phyloP scores from a whole-genome alignment of 1,140 invertebrate genomes.

The Drosophila sturtevanti region DNA sequence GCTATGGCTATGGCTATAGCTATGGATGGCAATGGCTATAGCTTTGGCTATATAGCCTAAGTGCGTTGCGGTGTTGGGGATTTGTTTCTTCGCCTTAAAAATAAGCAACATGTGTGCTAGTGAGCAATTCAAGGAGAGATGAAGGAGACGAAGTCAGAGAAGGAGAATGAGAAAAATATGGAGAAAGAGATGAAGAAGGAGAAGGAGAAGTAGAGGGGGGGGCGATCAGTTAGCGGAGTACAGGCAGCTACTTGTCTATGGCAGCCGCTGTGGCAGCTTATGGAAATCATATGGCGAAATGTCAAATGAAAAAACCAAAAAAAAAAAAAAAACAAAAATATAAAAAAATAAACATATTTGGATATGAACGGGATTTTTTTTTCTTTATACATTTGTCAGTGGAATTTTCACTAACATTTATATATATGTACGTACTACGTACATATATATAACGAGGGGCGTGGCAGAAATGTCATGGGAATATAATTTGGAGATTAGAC shows the following conservation, averaged over 20 bases:
- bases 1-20: conserved; percentile 9
- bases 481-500: conserved; percentile 31
- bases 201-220: not conserved
- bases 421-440: conserved; percentile 28
- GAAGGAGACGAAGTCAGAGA: not conserved
- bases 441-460: conserved; percentile 28
- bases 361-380: conserved; percentile 51
- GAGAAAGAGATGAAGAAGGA: too few relatives aligned
- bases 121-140: not conserved
- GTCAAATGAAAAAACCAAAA: conserved; percentile 64
- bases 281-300: conserved; percentile 78
- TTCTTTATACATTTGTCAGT: not conserved
- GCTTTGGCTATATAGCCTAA: conserved; percentile 34
- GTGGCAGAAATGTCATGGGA: conserved; percentile 59
- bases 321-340: conserved; percentile 48
- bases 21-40: conserved; percentile 23
- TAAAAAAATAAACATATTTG: conserved; percentile 49
- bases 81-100: conserved; percentile 67
- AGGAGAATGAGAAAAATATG: too few relatives aligned
- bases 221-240: not conserved
- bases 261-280: conserved; percentile 73
- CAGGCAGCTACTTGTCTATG: conserved; percentile 67
- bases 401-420: conserved; percentile 43
- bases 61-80: conserved; percentile 77
- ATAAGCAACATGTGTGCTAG: conserved; percentile 71